Base-by-base conservation (phyloP, 2,888 invertebrate genomes). In the Sepioteuthis lessoniana region DNA sequence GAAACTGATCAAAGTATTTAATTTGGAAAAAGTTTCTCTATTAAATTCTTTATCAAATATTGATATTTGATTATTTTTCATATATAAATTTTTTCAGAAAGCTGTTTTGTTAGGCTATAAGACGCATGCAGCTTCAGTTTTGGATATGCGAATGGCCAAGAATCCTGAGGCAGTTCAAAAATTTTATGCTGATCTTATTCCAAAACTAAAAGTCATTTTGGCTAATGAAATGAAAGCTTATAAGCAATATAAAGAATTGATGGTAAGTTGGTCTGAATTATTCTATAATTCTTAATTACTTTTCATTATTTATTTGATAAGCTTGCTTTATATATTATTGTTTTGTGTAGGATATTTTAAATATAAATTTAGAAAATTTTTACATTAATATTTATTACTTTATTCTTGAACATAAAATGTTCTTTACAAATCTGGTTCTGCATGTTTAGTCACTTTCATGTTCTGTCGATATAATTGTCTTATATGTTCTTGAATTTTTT, bases 141-240 rank as follows among this genome's bases (percentile, higher is more conserved):
- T 97, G 42, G 97, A 97, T 94, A 97, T 97, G 96, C 95, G 97
- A 37, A 97, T 97, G 97, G 97, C 97, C 2, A 97, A 97, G 95
- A 97, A 96, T 93, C 97, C 97, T 13, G 97, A 97, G 92, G 96
- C 94, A 91, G 97, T 97, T 8, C 94, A 95, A 7, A 95, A 95
- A n/a, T 97, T 97, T 95, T 96, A 97, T 42, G 94, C 95, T 19
- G 97, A 97, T 90, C 96, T 97, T 76, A 96, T 96, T 21, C 95
- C 95, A 13, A 97, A 97, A 94, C 95, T 97, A 50, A 96, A 97
- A 94, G 97, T 97, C 8, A 95, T 97, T 46, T 97, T 97, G 96
- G 95, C 97, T 16, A 95, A 97, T 91, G 97, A 97, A 95, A 95
- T 97, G 94, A 95, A 96, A 93, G 95, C 96, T 31, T 97, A 97